These are phyloP conservation scores for Fundulus diaphanus DNA, from an alignment of 2,797 vertebrate species.

Conservation along the genomic window DNA sequence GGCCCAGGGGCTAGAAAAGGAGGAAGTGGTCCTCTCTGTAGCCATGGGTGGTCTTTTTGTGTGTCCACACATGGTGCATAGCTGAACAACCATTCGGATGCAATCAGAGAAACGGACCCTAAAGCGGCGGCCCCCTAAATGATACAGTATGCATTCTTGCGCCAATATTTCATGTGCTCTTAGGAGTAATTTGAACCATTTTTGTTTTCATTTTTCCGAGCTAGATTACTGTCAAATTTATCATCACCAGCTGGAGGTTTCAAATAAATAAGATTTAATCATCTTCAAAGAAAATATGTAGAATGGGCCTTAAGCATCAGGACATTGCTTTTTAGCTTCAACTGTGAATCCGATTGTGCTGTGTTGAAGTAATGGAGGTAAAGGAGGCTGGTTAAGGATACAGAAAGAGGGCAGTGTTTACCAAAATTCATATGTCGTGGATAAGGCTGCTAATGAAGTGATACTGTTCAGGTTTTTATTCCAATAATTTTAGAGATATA, in stretches of 20 bases:
- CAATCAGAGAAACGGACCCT: slow-evolving; percentile 19
- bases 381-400: not conserved
- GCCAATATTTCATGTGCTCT: not conserved
- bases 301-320: not conserved
- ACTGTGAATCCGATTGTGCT: not conserved
- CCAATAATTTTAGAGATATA: not conserved
- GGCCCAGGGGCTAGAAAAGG: slow-evolving; percentile 34
- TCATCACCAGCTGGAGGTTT: not conserved
- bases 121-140: slow-evolving; percentile 15
- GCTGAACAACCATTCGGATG: slow-evolving; percentile 27
- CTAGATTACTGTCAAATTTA: not conserved
- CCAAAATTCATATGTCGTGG: not conserved
- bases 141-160: not conserved
- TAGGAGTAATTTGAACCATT: not conserved
- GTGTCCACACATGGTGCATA: slow-evolving; percentile 14
- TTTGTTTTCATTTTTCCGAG: not conserved
- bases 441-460: not conserved
- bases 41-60: slow-evolving; percentile 76
- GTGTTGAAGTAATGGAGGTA: not conserved
- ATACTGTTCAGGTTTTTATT: not conserved
- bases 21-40: slow-evolving; percentile 56
- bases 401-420: not conserved
- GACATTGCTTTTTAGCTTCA: not conserved
- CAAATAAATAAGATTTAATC: not conserved
- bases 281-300: not conserved